Evolutionary conservation across 2,888 invertebrate genomes (phyloP).

Genomic region (Xestoiulus laeticollis): DNA sequence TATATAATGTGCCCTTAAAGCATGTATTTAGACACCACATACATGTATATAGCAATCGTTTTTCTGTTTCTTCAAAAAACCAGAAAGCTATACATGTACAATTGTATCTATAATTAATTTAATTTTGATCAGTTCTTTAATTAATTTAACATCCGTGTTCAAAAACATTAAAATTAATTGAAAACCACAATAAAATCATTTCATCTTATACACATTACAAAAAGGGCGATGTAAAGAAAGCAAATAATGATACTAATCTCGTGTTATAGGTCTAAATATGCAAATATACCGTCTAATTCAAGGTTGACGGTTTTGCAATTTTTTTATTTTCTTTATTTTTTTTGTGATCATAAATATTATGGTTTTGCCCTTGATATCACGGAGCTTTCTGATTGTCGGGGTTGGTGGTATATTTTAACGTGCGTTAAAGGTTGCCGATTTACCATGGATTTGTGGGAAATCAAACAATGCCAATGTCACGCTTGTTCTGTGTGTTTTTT

Average conservation of each 20-base stretch:
- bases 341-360: constrained; percentile 18
- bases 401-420: constrained; percentile 29
- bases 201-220: background rate
- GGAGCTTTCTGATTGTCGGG: constrained; percentile 23
- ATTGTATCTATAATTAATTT: too few relatives aligned
- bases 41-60: too few relatives aligned
- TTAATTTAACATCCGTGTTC: too few relatives aligned
- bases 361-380: constrained; percentile 27
- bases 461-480: constrained; percentile 37
- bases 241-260: background rate
- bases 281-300: background rate
- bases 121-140: too few relatives aligned
- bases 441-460: constrained; percentile 23
- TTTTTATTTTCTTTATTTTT: background rate
- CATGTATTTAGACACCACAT: too few relatives aligned
- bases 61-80: too few relatives aligned
- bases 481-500: background rate
- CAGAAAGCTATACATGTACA: too few relatives aligned
- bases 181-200: too few relatives aligned
- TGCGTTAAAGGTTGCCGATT: constrained; percentile 25
- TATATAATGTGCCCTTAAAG: too few relatives aligned
- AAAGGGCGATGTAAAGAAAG: background rate
- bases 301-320: background rate
- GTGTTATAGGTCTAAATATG: background rate
- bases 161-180: too few relatives aligned